A percentile compares a stretch with the other conserved stretches of the same genome.
These are phyloP conservation scores for Mellivora capensis DNA, from an alignment of 2,113 vertebrate species.

Conservation along the genomic window DNA sequence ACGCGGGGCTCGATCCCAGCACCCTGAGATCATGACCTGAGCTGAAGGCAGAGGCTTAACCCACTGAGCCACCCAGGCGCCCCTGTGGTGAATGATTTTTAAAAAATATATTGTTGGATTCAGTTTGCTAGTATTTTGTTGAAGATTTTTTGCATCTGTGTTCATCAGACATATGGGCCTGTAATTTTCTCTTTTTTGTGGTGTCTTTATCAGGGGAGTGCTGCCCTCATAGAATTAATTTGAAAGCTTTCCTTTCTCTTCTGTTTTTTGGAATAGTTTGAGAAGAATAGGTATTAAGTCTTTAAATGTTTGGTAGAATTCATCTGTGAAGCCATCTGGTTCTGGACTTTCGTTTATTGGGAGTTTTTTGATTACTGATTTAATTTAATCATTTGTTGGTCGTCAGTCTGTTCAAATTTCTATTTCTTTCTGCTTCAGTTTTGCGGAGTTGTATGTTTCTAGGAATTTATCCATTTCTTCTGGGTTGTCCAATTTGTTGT, in stretches of 20 bases:
- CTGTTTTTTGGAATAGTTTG: too few species aligned
- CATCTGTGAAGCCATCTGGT: not conserved
- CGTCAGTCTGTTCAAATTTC: too few species aligned
- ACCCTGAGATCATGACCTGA: too few species aligned
- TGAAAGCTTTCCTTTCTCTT: not conserved
- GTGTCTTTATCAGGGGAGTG: not conserved
- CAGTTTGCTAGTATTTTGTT: not conserved
- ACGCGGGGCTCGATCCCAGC: too few species aligned
- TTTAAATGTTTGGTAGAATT: not conserved
- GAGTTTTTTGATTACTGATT: not conserved
- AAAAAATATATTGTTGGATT: not conserved
- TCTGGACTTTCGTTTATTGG: not conserved
- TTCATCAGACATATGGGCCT: not conserved
- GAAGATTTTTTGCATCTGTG: not conserved
- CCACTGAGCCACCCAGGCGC: too few species aligned
- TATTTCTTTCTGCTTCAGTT: too few species aligned
- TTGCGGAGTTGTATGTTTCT: too few species aligned
- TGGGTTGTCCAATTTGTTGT: too few species aligned
- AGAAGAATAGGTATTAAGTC: not conserved
- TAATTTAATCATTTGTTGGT: too few species aligned
- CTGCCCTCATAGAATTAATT: not conserved
- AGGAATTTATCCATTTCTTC: too few species aligned
- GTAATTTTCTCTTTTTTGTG: not conserved
- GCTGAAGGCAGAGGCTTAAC: too few species aligned
- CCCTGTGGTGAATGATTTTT: not conserved